Evolutionary conservation across 2,888 invertebrate genomes (phyloP).

Genomic region (Tortrix viridana): DNA sequence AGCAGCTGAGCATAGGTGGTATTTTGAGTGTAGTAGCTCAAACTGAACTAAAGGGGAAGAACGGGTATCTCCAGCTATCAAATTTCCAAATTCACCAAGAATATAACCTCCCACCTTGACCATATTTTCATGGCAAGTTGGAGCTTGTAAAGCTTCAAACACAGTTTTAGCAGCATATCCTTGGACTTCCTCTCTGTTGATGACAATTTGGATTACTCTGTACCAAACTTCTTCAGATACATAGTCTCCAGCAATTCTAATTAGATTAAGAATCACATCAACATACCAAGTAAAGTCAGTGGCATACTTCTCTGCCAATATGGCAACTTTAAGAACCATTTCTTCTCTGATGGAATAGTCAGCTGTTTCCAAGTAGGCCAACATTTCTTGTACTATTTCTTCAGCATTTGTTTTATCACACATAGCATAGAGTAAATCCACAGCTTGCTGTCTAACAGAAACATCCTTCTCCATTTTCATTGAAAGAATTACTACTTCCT

Average conservation of each 20-base stretch:
- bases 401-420: constrained; percentile 99
- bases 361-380: constrained; percentile 99
- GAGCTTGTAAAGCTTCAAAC: constrained; percentile 99
- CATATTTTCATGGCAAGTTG: constrained; percentile 99
- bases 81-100: constrained; percentile 99
- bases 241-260: constrained; percentile 99
- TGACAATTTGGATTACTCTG: constrained; percentile 99
- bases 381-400: constrained; percentile 99
- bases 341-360: constrained; percentile 99
- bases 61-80: constrained; percentile 99
- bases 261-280: constrained; percentile 99
- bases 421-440: constrained; percentile 99
- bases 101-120: constrained; percentile 99
- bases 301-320: constrained; percentile 99
- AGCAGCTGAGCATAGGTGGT: constrained; percentile 98
- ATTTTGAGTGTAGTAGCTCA: constrained; percentile 99
- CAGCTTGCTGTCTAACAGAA: constrained; percentile 98
- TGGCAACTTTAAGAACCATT: constrained; percentile 99
- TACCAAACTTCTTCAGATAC: constrained; percentile 99
- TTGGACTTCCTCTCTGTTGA: constrained; percentile 99
- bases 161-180: constrained; percentile 99
- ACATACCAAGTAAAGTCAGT: constrained; percentile 99
- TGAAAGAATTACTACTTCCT: constrained; percentile 99
- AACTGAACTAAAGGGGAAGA: constrained; percentile 99
- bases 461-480: constrained; percentile 99